phyloP scores from a whole-genome alignment of 2,888 invertebrate genomes.

The Rhimphoctona megacephalus region DNA sequence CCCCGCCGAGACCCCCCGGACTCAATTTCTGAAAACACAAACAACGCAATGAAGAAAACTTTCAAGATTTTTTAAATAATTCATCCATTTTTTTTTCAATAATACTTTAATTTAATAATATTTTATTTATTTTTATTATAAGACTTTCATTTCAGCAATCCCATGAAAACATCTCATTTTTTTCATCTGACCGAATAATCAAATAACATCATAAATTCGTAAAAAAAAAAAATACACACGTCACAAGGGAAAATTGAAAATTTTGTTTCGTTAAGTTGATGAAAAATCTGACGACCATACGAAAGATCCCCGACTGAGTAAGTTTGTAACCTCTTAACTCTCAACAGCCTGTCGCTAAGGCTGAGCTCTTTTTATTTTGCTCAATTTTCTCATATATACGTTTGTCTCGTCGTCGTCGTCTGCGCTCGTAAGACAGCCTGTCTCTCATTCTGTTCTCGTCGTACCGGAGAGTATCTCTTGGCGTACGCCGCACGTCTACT shows the following conservation, averaged over 20 bases:
- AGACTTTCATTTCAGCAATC: no score
- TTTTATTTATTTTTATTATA: no score
- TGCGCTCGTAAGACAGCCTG: conserved; percentile 19
- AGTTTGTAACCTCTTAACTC: conserved; percentile 41
- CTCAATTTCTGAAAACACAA: no score
- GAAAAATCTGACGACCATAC: conserved; percentile 36
- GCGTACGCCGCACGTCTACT: conserved; percentile 51
- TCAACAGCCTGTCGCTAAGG: conserved; percentile 39
- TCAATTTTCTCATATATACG: conserved; percentile 34
- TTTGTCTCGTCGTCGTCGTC: conserved; percentile 40
- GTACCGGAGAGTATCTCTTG: conserved; percentile 43
- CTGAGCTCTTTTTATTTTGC: conserved; percentile 30
- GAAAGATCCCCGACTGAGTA: conserved; percentile 54
- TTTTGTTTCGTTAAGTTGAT: background rate
- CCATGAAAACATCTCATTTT: no score
- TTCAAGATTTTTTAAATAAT: no score
- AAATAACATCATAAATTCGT: no score
- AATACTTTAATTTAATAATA: no score
- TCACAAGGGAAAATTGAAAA: background rate
- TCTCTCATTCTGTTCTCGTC: conserved; percentile 17
- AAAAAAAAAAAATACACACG: background rate
- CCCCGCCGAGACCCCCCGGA: no score
- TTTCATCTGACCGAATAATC: no score
- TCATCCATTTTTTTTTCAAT: no score
- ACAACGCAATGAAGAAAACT: no score